phyloP scores from a whole-genome alignment of 2,113 vertebrate genomes.

The Garra rufa region DNA sequence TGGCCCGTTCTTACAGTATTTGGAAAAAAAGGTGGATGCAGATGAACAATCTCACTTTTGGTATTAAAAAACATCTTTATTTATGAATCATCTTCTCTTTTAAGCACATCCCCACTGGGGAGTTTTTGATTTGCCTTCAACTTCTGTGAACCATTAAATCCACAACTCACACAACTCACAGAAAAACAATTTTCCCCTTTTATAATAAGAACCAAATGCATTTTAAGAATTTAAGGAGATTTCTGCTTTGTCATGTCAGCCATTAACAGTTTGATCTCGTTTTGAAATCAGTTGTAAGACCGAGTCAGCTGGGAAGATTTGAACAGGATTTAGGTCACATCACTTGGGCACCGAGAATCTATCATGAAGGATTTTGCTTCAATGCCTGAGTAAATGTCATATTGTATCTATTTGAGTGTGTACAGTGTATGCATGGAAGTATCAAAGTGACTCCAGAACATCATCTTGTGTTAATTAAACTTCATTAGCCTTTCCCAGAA shows the following conservation, averaged over 20 bases:
- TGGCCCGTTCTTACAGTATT: too few relatives aligned
- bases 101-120: not conserved
- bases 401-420: not conserved
- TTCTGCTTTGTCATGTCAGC: conserved; percentile 25
- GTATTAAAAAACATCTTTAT: not conserved
- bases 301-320: conserved; percentile 27
- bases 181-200: not conserved
- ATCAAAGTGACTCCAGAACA: not conserved
- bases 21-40: too few relatives aligned
- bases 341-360: not conserved
- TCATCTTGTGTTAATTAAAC: not conserved
- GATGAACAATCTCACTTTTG: not conserved
- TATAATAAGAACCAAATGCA: not conserved
- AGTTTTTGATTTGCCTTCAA: not conserved
- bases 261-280: conserved; percentile 9
- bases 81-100: not conserved
- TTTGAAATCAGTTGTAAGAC: conserved; percentile 21
- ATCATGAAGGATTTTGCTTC: not conserved
- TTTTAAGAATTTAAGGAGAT: conserved; percentile 34
- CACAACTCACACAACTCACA: not conserved
- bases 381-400: conserved; percentile 25
- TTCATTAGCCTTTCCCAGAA: not conserved
- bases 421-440: not conserved
- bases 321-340: conserved; percentile 40
- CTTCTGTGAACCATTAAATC: conserved; percentile 17